phyloP scores from a whole-genome alignment of 2,797 vertebrate species.

The Chaetodon trifasciatus region DNA sequence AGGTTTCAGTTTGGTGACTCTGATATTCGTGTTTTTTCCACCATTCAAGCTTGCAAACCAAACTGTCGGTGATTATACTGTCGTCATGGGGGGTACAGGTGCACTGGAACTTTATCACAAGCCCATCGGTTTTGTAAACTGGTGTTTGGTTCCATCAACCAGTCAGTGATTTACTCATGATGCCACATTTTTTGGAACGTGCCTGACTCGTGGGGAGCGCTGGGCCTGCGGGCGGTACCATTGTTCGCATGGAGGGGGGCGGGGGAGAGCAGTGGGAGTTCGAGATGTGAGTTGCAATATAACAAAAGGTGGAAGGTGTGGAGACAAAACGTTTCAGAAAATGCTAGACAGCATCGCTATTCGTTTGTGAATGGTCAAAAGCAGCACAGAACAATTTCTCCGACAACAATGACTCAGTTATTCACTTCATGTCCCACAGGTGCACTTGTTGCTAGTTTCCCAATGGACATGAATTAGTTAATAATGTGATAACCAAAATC shows the following conservation, averaged over 20 bases:
- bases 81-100: neutral
- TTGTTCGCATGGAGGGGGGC: slow-evolving; percentile 63
- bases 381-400: slow-evolving; percentile 74
- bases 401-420: slow-evolving; percentile 71
- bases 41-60: neutral
- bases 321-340: slow-evolving; percentile 86
- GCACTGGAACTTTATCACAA: neutral
- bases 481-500: slow-evolving; percentile 21
- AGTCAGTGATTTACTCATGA: slow-evolving; percentile 40
- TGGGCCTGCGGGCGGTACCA: slow-evolving; percentile 77
- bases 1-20: neutral
- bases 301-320: slow-evolving; percentile 85
- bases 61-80: neutral
- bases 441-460: slow-evolving; percentile 46
- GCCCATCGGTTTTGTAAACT: slow-evolving; percentile 12
- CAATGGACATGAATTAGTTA: slow-evolving; percentile 35
- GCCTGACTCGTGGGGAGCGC: slow-evolving; percentile 81
- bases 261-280: slow-evolving; percentile 62
- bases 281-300: slow-evolving; percentile 75
- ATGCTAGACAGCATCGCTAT: slow-evolving; percentile 80
- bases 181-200: slow-evolving; percentile 76
- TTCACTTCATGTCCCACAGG: slow-evolving; percentile 48
- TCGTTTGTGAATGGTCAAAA: slow-evolving; percentile 75
- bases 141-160: slow-evolving; percentile 10
- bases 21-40: neutral